Base-by-base conservation (phyloP, 2,888 invertebrate genomes). In the Drosophila falleni region DNA sequence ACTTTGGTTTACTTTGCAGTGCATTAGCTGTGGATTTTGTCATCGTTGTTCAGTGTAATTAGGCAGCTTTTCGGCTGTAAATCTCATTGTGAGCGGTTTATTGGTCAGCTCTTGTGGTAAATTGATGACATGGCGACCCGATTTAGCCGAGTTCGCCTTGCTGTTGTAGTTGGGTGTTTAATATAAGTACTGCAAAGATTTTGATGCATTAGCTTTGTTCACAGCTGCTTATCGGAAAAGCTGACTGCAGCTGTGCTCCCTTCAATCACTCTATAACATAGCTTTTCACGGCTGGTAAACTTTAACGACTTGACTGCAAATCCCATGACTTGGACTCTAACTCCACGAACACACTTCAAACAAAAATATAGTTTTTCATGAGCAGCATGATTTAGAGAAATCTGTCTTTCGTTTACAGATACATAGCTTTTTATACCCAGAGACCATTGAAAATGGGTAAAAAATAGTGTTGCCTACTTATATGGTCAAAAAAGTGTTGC, bases 61-160 rank as follows among this genome's bases (percentile, higher is more conserved):
- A 83, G 83, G 84, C 87, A 80, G 83, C 89, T 89, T 70, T 88
- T 68, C 54, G 62, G 58, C 84, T 71, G 81, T 89, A 89, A 89
- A 87, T 83, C 82, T 74, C 71, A 70, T 77, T 89, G 78, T 71
- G 60, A 66, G 66, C 89, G 69, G 71, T 74, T 82, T 83, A 82
- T 89, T 89, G 83, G 89, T 68, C 61, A 66, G 74, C 77, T 71
- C 50, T 46, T 47, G 41, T 55, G 46, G 42, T 41, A 74, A 68
- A 85, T 79, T 86, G 71, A 71, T 86, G 82, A 62, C 87, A 59
- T 29, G 6, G 5, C 31, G 55, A 55, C 44, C 16, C 33, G 46
- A 13, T 11, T 15, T 16, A 16, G n/a, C n/a, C n/a, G n/a, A n/a
- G 51, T 13, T 11, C 29, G 19, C 23, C 15, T 10, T 41, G 33